A percentile compares a stretch with the other conserved stretches of the same genome.
Evolutionary conservation across 2,797 vertebrate genomes (phyloP).

Genomic region (Eremophila alpestris): DNA sequence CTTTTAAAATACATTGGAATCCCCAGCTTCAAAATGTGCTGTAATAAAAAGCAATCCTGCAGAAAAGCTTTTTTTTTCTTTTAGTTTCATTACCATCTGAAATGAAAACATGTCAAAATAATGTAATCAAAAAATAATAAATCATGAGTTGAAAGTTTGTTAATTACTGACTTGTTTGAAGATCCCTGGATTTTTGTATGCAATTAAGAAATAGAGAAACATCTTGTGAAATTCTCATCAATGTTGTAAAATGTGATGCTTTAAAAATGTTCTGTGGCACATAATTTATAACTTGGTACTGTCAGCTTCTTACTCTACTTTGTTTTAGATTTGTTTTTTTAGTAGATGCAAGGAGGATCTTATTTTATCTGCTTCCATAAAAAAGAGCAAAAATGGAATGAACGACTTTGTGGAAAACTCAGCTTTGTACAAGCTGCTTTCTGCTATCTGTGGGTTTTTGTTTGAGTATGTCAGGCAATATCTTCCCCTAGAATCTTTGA

Average conservation of each 20-base stretch:
- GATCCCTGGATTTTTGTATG: not conserved
- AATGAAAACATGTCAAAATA: not conserved
- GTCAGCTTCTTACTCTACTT: not conserved
- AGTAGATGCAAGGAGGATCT: not conserved
- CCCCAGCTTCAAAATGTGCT: not conserved
- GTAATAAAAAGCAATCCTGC: not conserved
- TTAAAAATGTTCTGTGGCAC: not conserved
- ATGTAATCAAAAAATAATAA: not conserved
- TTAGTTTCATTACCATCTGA: not conserved
- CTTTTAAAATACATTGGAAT: not conserved
- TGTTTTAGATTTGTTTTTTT: not conserved
- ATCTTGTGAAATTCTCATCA: not conserved
- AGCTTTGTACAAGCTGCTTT: not conserved
- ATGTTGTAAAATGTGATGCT: not conserved
- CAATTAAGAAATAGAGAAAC: not conserved
- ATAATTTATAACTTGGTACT: not conserved
- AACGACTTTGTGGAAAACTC: not conserved
- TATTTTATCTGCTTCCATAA: not conserved
- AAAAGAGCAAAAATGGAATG: not conserved
- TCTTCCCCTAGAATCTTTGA: not conserved
- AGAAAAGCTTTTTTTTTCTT: not conserved
- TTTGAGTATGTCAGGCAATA: not conserved
- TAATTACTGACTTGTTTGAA: not conserved
- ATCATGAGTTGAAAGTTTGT: not conserved
- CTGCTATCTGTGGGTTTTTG: conserved; percentile 1